These are phyloP conservation scores for Menidia beryllina DNA, from an alignment of 2,113 vertebrate species.

Conservation along the genomic window DNA sequence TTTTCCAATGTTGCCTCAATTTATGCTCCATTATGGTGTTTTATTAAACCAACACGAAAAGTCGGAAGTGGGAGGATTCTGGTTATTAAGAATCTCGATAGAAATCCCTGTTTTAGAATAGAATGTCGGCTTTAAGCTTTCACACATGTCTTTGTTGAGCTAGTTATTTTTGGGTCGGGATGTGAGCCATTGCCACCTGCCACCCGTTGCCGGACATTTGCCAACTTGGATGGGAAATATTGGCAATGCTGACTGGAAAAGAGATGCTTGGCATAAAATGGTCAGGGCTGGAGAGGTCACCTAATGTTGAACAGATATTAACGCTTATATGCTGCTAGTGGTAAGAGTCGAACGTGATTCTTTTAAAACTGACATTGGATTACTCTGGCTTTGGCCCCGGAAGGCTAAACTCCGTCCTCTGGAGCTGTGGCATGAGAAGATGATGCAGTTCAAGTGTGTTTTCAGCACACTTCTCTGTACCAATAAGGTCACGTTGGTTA, in stretches of 20 bases:
- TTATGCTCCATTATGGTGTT: neutral
- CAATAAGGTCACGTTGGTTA: conserved; percentile 26
- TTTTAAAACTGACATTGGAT: conserved; percentile 30
- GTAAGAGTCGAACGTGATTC: conserved; percentile 29
- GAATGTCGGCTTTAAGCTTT: conserved; percentile 49
- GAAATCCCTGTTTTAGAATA: conserved; percentile 13
- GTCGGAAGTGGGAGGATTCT: conserved; percentile 22
- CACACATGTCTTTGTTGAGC: conserved; percentile 46
- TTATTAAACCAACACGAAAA: conserved; percentile 12
- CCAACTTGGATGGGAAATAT: conserved; percentile 74
- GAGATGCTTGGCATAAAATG: conserved; percentile 58
- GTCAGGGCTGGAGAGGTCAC: conserved; percentile 54
- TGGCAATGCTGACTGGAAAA: conserved; percentile 76
- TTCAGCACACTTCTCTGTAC: conserved; percentile 31
- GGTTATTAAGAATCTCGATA: conserved; percentile 21
- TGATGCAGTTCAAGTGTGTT: conserved; percentile 47
- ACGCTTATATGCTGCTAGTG: conserved; percentile 41
- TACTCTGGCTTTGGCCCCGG: conserved; percentile 10
- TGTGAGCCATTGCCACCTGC: conserved; percentile 69
- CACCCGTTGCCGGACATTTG: conserved; percentile 57
- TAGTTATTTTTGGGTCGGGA: conserved; percentile 79
- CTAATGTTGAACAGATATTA: conserved; percentile 44
- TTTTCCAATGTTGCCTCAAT: neutral
- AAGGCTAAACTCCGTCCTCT: conserved; percentile 43
- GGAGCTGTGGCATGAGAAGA: conserved; percentile 30